Evolutionary conservation across 2,113 vertebrate genomes (phyloP), one percentile per base, ranked within the genome.

Genomic region (Odobenus rosmarus): DNA sequence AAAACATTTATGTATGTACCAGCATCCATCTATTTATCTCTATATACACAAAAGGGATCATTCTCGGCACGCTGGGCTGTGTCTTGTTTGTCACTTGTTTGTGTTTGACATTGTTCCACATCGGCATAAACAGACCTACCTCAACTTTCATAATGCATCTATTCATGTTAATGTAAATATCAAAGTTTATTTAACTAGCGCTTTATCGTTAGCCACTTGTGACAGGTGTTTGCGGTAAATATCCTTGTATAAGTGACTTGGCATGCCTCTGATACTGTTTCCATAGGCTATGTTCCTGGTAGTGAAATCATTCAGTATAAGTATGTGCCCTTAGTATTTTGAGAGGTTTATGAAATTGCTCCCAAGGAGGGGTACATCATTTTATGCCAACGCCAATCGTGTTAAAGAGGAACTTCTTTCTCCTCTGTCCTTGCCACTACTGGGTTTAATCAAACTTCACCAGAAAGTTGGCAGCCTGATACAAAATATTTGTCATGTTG

Each of bases 401-500:
- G 16, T 81, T 85, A 59, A 42, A 72, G 31, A 85, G 83, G 28
- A 76, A 61, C 15, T 55, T 19, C 21, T 57, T 23, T 15, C 1
- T 7, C 21, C 42, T 62, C 0, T 53, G 36, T 26, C 46, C 64
- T 90, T 33, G 28, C 46, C 14, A 57, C 74, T 16, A 53, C 36
- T 95, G 74, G 24, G 21, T 83, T 77, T 79, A 83, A 33, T 46
- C 39, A 93, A n/a, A 69, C 72, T n/a, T 95, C 69, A 93, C 46
- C 61, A n/a, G 79, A 94, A 61, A 33, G 19, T 49, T 89, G 57
- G 42, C n/a, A 57, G 51, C 28, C 31, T 90, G n/a, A 49, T 46
- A 59, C 53, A 83, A 62, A 67, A 59, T 36, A 67, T 82, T 83
- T 69, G 49, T 67, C 6, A 8, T 87, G 10, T 16, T 96, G 16